Conservation (phyloP, 2,113 vertebrate species). For the Bettongia penicillata region DNA sequence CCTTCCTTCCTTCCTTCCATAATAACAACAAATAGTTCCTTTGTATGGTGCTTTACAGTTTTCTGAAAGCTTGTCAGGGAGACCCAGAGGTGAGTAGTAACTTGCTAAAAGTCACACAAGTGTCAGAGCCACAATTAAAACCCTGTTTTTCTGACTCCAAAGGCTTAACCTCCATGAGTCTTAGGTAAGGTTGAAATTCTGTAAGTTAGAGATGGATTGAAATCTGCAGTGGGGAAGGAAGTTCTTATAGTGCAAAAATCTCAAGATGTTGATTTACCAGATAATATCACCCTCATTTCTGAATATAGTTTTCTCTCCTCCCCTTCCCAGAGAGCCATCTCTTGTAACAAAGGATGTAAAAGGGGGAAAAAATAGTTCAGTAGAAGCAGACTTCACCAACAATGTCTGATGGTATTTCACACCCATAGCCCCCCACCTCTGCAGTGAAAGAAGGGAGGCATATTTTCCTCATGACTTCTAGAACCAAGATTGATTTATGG, state of each 20-base stretch:
- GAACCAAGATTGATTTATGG: neutral
- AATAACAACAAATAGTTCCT: no score
- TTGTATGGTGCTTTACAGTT: no score
- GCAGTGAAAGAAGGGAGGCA: neutral
- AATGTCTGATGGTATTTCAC: neutral
- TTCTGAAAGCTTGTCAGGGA: neutral
- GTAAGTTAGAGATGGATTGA: neutral
- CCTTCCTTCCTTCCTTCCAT: no score
- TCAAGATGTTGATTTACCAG: neutral
- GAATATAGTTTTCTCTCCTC: neutral
- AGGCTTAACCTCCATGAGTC: neutral
- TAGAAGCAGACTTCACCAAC: neutral
- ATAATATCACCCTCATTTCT: neutral
- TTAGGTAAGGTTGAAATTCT: neutral
- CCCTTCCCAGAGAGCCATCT: neutral
- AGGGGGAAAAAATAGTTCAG: neutral
- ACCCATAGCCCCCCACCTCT: neutral
- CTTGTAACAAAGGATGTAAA: neutral
- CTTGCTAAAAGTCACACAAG: neutral
- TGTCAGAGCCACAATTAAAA: neutral
- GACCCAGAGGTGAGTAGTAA: neutral
- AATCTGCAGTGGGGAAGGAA: neutral
- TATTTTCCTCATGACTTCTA: neutral
- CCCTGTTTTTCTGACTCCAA: neutral
- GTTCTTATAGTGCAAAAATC: neutral